Percentiles rank a stretch among this genome's conserved stretches.
These are phyloP conservation scores for Taenioides sp. DNA, from an alignment of 2,797 vertebrate species.

Conservation along the genomic window DNA sequence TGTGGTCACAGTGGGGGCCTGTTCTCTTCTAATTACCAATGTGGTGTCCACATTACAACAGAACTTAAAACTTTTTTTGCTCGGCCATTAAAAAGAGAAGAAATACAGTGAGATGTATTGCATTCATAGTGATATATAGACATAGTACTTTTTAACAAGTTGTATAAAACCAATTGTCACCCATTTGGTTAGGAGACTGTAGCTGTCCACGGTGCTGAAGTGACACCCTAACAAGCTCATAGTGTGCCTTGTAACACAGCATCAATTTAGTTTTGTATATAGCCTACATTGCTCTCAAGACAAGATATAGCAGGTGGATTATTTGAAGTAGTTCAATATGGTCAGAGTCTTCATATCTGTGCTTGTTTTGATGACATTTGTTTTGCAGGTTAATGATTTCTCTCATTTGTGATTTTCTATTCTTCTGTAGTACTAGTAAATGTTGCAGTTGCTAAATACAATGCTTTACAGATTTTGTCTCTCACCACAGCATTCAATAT, in stretches of 20 bases:
- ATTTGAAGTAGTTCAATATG: too few species aligned
- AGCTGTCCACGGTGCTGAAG: slow-evolving; percentile 61
- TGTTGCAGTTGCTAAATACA: too few species aligned
- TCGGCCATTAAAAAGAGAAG: slow-evolving; percentile 11
- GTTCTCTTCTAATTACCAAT: slow-evolving; percentile 43
- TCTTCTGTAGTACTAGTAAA: too few species aligned
- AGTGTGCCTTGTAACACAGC: neutral
- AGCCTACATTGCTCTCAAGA: neutral
- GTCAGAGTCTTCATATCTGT: too few species aligned
- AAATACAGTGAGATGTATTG: neutral
- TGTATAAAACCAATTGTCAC: neutral
- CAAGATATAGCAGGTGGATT: neutral
- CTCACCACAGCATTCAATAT: too few species aligned
- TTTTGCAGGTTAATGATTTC: too few species aligned
- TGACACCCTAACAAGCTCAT: slow-evolving; percentile 28
- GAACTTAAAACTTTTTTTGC: slow-evolving; percentile 14
- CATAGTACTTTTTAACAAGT: neutral
- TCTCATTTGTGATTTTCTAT: too few species aligned
- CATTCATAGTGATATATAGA: neutral
- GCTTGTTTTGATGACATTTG: too few species aligned
- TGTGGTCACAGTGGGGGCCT: slow-evolving; percentile 28
- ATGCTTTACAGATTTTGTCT: too few species aligned
- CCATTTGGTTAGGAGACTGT: slow-evolving; percentile 19
- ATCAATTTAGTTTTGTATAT: neutral
- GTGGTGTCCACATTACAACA: slow-evolving; percentile 32